phyloP scores from a whole-genome alignment of 1,140 invertebrate species.

The Drosophila pallidifrons region DNA sequence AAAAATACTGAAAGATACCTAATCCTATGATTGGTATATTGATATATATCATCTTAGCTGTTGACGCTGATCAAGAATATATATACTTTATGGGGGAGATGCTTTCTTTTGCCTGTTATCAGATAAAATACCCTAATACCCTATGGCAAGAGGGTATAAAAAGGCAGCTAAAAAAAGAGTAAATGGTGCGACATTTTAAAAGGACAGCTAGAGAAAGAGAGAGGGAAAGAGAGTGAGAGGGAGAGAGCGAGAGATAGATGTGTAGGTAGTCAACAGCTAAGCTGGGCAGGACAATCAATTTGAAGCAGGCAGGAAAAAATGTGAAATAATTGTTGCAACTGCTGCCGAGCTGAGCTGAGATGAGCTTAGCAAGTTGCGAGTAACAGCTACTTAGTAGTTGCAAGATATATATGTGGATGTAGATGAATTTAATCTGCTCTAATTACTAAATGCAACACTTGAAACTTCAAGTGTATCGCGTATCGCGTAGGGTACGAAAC shows the following conservation, averaged over 20 bases:
- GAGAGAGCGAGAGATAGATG: background rate
- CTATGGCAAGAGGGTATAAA: background rate
- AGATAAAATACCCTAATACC: too few relatives aligned
- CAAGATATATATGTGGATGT: background rate
- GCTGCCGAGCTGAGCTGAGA: background rate
- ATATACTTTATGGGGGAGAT: too few relatives aligned
- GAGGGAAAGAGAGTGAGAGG: background rate
- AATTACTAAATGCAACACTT: conserved; percentile 78
- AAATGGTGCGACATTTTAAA: conserved; percentile 21
- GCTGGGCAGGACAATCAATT: conserved; percentile 26
- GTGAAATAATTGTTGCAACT: conserved; percentile 1
- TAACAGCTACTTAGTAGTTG: conserved; percentile 11
- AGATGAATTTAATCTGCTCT: conserved; percentile 62
- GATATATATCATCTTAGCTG: too few relatives aligned
- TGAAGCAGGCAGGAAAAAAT: background rate
- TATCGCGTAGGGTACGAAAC: background rate
- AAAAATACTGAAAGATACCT: too few relatives aligned
- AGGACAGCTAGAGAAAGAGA: background rate
- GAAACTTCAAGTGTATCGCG: conserved; percentile 26
- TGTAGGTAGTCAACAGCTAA: conserved; percentile 3
- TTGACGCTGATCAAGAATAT: too few relatives aligned
- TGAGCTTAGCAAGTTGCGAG: background rate
- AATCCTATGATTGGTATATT: too few relatives aligned
- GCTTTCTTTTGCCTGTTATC: too few relatives aligned
- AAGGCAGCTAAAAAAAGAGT: conserved; percentile 8